phyloP scores from a whole-genome alignment of 2,113 vertebrate genomes.

The Montifringilla adamsi region DNA sequence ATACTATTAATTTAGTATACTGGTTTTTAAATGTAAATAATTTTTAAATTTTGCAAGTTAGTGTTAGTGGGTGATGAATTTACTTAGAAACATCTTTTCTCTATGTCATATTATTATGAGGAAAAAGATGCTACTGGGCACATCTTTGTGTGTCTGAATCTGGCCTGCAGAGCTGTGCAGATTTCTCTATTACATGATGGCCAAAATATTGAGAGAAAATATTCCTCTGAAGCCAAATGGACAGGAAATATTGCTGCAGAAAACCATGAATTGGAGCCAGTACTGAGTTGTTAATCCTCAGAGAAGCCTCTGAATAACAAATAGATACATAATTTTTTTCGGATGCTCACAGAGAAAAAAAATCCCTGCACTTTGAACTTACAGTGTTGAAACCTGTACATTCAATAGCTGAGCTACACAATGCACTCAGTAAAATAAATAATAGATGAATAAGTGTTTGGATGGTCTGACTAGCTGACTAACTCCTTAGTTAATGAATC shows the following conservation, averaged over 20 bases:
- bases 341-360: neutral
- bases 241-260: neutral
- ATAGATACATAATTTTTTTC: neutral
- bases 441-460: constrained; percentile 28
- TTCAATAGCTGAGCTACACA: neutral
- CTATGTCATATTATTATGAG: neutral
- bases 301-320: constrained; percentile 15
- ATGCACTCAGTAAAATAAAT: constrained; percentile 17
- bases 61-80: neutral
- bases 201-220: neutral
- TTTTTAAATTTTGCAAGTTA: neutral
- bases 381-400: neutral
- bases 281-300: constrained; percentile 9
- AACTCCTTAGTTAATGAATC: neutral
- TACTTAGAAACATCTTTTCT: neutral
- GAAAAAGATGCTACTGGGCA: neutral
- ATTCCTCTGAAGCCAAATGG: neutral
- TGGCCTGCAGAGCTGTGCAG: neutral
- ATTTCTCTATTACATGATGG: neutral
- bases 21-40: neutral
- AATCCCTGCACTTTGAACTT: neutral
- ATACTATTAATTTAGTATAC: neutral
- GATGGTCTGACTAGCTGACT: neutral
- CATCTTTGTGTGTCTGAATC: neutral
- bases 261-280: neutral